Evolutionary conservation across 2,888 invertebrate genomes (phyloP).

Genomic region (Protonemura montana): DNA sequence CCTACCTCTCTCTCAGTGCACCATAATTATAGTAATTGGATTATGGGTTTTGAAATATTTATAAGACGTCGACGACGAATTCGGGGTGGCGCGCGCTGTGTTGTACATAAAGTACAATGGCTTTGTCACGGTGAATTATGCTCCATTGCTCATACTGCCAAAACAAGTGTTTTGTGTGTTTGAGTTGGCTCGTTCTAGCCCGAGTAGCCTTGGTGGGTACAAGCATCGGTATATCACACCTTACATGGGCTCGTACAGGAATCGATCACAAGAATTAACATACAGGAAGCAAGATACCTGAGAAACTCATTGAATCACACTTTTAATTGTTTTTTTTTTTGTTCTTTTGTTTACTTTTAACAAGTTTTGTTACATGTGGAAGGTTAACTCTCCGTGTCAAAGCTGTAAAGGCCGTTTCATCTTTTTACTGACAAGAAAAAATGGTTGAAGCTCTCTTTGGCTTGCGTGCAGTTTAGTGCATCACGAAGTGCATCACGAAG

Average conservation of each 20-base stretch:
- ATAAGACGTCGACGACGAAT: background rate
- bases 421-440: too few relatives aligned
- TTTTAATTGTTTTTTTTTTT: too few relatives aligned
- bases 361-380: background rate
- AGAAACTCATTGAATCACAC: background rate
- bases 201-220: background rate
- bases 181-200: background rate
- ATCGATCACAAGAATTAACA: background rate
- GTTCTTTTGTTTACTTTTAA: background rate
- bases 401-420: too few relatives aligned
- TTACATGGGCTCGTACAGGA: background rate
- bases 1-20: background rate
- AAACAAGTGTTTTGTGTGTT: background rate
- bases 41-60: background rate
- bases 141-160: background rate
- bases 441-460: too few relatives aligned
- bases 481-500: background rate
- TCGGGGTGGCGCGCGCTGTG: background rate
- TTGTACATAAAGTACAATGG: background rate
- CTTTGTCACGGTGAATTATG: background rate
- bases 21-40: conserved; percentile 2
- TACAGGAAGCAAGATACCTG: background rate
- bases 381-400: too few relatives aligned
- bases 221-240: background rate
- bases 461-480: background rate